phyloP scores from a whole-genome alignment of 1,140 invertebrate species.

The Drosophila bifasciata region DNA sequence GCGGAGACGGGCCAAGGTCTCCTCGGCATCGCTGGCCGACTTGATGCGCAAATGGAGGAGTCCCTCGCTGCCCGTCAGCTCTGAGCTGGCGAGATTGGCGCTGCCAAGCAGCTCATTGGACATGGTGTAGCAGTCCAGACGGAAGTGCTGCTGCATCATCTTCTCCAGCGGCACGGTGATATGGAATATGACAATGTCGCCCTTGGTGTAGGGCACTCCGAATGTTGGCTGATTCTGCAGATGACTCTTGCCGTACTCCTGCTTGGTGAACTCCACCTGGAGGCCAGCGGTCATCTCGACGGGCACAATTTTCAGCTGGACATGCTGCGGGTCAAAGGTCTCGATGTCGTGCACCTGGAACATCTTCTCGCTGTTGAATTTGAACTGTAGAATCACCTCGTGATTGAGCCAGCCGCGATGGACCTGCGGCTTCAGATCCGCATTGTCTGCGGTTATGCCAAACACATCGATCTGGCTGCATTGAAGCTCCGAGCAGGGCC shows the following conservation, averaged over 20 bases:
- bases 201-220: conserved; percentile 69
- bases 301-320: conserved; percentile 69
- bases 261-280: conserved; percentile 68
- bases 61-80: conserved; percentile 88
- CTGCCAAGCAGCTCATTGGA: conserved; percentile 88
- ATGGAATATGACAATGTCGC: conserved; percentile 77
- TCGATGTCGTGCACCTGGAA: conserved; percentile 81
- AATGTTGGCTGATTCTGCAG: conserved; percentile 59
- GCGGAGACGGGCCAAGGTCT: conserved; percentile 87
- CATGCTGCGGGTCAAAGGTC: conserved; percentile 77
- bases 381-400: conserved; percentile 91
- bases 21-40: conserved; percentile 85
- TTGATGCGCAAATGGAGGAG: conserved; percentile 90
- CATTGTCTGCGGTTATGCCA: conserved; percentile 72
- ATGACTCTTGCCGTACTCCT: conserved; percentile 70
- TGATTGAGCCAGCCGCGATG: conserved; percentile 92
- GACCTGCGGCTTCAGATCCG: conserved; percentile 85
- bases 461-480: conserved; percentile 84
- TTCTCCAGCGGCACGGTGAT: conserved; percentile 85
- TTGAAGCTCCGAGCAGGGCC: conserved; percentile 45
- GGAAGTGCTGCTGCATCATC: conserved; percentile 55
- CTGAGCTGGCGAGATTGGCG: conserved; percentile 87
- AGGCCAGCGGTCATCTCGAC: conserved; percentile 70
- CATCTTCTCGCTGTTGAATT: conserved; percentile 86
- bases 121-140: conserved; percentile 63